Percentiles rank a stretch among this genome's conserved stretches.
phyloP scores from a whole-genome alignment of 1,140 invertebrate genomes.

The Caenorhabditis remanei region DNA sequence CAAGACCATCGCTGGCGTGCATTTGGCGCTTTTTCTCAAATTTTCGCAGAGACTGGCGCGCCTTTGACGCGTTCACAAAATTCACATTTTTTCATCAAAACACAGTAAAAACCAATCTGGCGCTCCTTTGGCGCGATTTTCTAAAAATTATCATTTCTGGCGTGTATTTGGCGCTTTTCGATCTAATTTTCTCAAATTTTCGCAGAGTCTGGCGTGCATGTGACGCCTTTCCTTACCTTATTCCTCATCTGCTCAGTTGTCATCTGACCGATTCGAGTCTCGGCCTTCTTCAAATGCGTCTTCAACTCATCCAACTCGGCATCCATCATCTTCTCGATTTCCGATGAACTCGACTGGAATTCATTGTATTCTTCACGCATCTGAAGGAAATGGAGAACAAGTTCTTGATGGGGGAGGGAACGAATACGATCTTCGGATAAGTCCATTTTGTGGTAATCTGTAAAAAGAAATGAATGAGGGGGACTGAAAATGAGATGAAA shows the following conservation, averaged over 20 bases:
- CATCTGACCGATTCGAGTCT: background rate
- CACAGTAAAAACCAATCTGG: no score
- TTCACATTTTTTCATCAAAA: no score
- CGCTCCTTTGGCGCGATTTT: no score
- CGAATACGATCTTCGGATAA: conserved; percentile 11
- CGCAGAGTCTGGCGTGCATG: no score
- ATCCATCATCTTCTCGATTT: conserved; percentile 49
- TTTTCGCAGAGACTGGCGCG: no score
- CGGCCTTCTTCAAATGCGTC: background rate
- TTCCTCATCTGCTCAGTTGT: conserved; percentile 6
- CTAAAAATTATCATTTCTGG: no score
- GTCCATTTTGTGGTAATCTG: conserved; percentile 21
- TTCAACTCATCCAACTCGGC: conserved; percentile 22
- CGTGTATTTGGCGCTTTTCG: no score
- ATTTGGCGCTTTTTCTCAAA: no score
- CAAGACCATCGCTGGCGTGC: no score
- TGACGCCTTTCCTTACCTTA: background rate
- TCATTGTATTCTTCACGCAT: conserved; percentile 33
- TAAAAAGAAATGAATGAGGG: background rate
- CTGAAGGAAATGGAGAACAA: background rate
- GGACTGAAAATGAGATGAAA: background rate
- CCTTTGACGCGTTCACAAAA: no score
- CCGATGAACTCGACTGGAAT: conserved; percentile 37
- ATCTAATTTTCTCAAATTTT: no score
- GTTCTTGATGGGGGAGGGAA: background rate